Conservation (phyloP, 2,888 invertebrate genomes). For the Drosophila neonasuta region DNA sequence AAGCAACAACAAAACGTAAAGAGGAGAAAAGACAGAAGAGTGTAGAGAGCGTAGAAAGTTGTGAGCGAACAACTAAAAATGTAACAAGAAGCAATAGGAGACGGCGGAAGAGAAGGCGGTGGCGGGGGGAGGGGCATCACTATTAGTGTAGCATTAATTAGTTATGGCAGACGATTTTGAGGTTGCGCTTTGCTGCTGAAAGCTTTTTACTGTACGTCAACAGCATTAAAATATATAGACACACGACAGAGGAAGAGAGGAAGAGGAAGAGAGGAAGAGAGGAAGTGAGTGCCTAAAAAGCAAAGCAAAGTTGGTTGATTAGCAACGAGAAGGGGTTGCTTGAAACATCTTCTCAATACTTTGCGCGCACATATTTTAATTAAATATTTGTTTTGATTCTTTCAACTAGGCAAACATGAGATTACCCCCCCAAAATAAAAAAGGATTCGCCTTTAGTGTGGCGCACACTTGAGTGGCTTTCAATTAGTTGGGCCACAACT, state of each 20-base stretch:
- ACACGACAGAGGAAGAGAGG: not conserved
- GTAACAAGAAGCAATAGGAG: not conserved
- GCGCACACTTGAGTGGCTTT: constrained; percentile 78
- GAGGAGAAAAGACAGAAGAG: constrained; percentile 1
- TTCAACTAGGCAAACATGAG: constrained; percentile 47
- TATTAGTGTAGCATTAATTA: constrained; percentile 81
- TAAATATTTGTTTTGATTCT: constrained; percentile 70
- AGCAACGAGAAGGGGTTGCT: constrained; percentile 27
- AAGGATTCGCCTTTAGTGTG: constrained; percentile 48
- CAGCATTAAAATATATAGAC: not conserved
- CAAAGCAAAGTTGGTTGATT: constrained; percentile 24
- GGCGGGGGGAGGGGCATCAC: constrained; percentile 52
- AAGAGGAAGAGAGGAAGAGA: too few species aligned
- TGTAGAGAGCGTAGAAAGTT: not conserved
- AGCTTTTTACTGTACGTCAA: constrained; percentile 78
- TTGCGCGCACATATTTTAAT: constrained; percentile 62
- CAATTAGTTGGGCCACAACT: constrained; percentile 79
- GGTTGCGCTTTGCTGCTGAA: constrained; percentile 79
- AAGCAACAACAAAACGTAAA: not conserved
- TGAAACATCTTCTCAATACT: constrained; percentile 35
- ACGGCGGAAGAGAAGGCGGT: too few species aligned
- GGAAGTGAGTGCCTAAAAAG: constrained; percentile 8
- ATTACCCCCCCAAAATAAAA: constrained; percentile 1
- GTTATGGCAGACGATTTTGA: constrained; percentile 82
- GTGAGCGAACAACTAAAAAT: constrained; percentile 11